Base-by-base conservation (phyloP, 2,888 invertebrate species). In the Netelia inedita region DNA sequence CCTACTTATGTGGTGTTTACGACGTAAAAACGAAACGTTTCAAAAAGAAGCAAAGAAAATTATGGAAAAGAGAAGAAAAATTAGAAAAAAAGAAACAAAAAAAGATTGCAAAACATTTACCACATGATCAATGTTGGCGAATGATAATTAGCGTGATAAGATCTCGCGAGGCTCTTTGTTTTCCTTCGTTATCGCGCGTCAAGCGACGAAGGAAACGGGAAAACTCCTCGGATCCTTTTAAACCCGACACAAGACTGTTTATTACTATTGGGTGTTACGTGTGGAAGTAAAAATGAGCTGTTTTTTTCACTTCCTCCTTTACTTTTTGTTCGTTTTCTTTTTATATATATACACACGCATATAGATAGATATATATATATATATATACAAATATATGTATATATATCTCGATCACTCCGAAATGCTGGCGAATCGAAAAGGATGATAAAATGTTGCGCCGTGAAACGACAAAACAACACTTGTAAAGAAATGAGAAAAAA, bases 161-260 rank as follows among this genome's bases (percentile, higher is more conserved):
- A 73, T 72, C 80, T 68, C 43, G 65, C 50, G 83, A 71, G 75
- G 71, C 79, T 35, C 68, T 61, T 78, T 68, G 57, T 50, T 63
- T 23, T 46, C 76, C 71, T 35, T 35, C 35, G 35, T 35, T 3
- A 59, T 76, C 43, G 50, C 10, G 23, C 55, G 55, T 14, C 14
- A 35, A 73, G 21, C 3, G 46, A 35, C 59, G 50, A 19, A 61
- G 50, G 21, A 46, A 59, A 6, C 28, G 1, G 11, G 21, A 19
- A 35, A 50, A 43, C 53, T 74, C 73, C n/a, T 61, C 68, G 61
- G 69, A 69, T 65, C 79, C 84, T 87, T 88, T 88, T 87, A 87
- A 89, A 89, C 89, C 89, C 90, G 89, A 90, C 89, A 90, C 89
- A 92, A 92, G 92, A 92, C 93, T 92, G 92, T 92, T 91, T 90